These are phyloP conservation scores for Diplodus sargus DNA, from an alignment of 2,797 vertebrate species.

Conservation along the genomic window DNA sequence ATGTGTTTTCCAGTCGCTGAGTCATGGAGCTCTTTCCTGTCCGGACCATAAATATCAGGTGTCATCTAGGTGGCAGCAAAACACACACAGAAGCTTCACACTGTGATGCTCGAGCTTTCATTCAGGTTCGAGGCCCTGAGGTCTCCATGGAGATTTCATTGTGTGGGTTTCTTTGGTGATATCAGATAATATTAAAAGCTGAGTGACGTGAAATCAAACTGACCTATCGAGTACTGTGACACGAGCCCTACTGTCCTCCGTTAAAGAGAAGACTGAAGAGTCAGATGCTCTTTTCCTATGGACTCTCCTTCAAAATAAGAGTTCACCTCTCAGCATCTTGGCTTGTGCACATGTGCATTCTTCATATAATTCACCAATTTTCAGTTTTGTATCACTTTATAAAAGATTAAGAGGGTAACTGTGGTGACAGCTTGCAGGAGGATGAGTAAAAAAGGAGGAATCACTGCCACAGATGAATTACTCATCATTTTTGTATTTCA, in stretches of 20 bases:
- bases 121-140: not conserved
- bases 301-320: too few species aligned
- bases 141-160: not conserved
- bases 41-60: not conserved
- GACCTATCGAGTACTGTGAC: not conserved
- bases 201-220: not conserved
- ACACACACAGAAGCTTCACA: not conserved
- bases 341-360: too few species aligned
- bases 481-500: conserved; percentile 6
- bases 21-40: not conserved
- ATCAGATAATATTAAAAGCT: not conserved
- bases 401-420: not conserved
- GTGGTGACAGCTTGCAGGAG: not conserved
- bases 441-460: not conserved
- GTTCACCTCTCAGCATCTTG: not conserved
- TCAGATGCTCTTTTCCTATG: not conserved
- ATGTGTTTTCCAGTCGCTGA: not conserved
- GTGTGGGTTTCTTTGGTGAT: not conserved
- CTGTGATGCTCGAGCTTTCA: not conserved
- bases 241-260: not conserved
- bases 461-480: conserved; percentile 9
- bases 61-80: conserved; percentile 36
- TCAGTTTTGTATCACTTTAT: not conserved
- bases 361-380: not conserved
- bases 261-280: too few species aligned